Percentiles rank a stretch among this genome's conserved stretches.
Conservation (phyloP, 92 coral and sea anemone species). For the Phymanthus crucifer region DNA sequence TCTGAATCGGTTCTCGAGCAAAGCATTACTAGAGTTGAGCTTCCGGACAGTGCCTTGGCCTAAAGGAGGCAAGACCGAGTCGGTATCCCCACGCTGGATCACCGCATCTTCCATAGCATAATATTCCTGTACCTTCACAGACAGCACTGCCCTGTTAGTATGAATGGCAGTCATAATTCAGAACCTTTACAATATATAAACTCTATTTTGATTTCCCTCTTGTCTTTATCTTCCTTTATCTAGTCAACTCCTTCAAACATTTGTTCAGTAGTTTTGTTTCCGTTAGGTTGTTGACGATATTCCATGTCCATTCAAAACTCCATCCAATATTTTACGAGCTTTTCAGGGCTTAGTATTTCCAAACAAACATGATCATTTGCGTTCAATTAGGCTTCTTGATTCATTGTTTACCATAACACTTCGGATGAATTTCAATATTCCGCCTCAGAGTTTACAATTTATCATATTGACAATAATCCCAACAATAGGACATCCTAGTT, state of each 20-base stretch:
- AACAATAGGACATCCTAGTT: background rate
- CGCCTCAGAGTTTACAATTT: background rate
- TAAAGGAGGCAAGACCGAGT: constrained; percentile 47
- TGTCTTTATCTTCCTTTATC: background rate
- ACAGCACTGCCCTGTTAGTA: background rate
- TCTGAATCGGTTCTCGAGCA: constrained; percentile 44
- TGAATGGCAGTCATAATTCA: constrained; percentile 19
- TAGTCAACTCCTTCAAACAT: background rate
- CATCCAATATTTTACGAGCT: constrained; percentile 24
- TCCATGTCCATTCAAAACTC: background rate
- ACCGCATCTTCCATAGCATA: constrained; percentile 28
- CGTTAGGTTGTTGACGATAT: background rate
- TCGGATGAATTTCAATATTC: constrained; percentile 17
- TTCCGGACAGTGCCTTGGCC: constrained; percentile 43
- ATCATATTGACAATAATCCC: background rate
- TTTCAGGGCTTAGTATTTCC: constrained; percentile 4
- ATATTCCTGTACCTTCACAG: constrained; percentile 11
- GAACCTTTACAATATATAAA: background rate
- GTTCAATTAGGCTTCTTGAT: constrained; percentile 15
- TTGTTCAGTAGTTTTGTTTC: background rate
- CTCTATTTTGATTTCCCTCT: background rate
- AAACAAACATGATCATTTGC: constrained; percentile 28
- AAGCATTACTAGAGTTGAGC: constrained; percentile 33
- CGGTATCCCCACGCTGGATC: constrained; percentile 31
- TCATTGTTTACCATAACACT: constrained; percentile 3